Base-by-base conservation (phyloP, 2,113 vertebrate genomes). In the Sterrhoptilus dennistouni region DNA sequence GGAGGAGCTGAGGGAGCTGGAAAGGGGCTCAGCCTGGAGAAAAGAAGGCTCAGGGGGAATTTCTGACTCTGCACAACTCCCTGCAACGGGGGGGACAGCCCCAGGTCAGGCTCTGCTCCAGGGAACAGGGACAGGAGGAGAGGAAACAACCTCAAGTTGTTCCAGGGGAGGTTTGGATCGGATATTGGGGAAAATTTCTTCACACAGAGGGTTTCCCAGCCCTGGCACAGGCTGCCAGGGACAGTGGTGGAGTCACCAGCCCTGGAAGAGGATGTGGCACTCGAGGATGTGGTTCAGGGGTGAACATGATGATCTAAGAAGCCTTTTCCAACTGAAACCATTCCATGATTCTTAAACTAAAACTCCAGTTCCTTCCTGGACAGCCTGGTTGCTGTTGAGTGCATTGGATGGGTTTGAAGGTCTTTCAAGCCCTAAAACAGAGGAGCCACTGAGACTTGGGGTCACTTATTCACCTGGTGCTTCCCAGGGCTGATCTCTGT, bases 61-160 rank as follows among this genome's bases (percentile, higher is more conserved):
- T 25, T 60, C 5, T 59, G 23, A 11, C 68, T 65, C 60, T 65
- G 49, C 50, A 60, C 63, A 57, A 1, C 7, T 17, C 84, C 65
- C 40, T 70, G 40, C 63, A n/a, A 14, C 56, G 57, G 65, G 71
- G 29, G 16, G 24, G 20, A 20, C 24, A 79, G n/a, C 16, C 23
- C 12, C 22, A 22, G 7, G 2, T n/a, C 0, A 0, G 56, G 31
- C 13, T 82, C 8, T 81, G 22, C 66, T 49, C 11, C 68, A 57
- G 33, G 44, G 10, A 66, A 59, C 36, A 12, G 28, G 6, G 28
- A 74, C 68, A 82, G 68, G 19, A 65, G 4, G 3, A 60, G 45
- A 60, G 11, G 28, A 9, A 75, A 82, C 0, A 0, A 5, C 69
- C 45, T 60, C 69, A 29, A 0, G 5, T 0, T 53, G 28, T 1